Evolutionary conservation across 1,140 invertebrate genomes (phyloP).

Genomic region (Megalopta genalis): DNA sequence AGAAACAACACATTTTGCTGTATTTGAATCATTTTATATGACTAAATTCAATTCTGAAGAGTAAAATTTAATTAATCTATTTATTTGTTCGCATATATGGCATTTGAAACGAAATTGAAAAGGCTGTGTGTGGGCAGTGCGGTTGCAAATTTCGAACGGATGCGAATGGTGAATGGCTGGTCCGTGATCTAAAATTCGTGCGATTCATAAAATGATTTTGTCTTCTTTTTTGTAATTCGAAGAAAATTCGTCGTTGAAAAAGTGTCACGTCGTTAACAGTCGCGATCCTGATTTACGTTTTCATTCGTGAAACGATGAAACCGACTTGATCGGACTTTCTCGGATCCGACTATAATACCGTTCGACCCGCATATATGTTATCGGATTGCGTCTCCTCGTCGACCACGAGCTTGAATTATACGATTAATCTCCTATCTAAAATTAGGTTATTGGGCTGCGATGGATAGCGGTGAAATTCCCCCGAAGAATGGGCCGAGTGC

Average conservation of each 20-base stretch:
- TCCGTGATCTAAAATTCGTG: no score
- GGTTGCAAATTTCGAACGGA: no score
- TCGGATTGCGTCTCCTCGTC: conserved; percentile 42
- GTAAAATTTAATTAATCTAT: no score
- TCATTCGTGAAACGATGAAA: conserved; percentile 36
- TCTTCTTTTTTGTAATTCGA: no score
- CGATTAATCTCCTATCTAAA: conserved; percentile 62
- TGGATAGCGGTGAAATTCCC: conserved; percentile 39
- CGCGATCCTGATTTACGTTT: conserved; percentile 32
- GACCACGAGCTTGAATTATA: conserved; percentile 52
- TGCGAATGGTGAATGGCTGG: no score
- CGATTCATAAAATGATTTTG: no score
- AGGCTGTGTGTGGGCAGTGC: no score
- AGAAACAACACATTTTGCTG: no score
- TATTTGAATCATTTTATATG: no score
- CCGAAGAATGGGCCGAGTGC: conserved; percentile 39
- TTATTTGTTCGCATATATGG: no score
- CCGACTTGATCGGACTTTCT: conserved; percentile 42
- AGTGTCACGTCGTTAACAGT: not conserved
- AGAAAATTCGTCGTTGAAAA: not conserved
- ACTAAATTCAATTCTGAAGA: no score
- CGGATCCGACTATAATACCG: conserved; percentile 51
- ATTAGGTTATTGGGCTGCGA: conserved; percentile 61
- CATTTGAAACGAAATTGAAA: no score
- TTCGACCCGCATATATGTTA: conserved; percentile 52